Percentiles rank a stretch among this genome's conserved stretches.
Conservation (phyloP, 2,797 vertebrate species). For the Limosa lapponica region DNA sequence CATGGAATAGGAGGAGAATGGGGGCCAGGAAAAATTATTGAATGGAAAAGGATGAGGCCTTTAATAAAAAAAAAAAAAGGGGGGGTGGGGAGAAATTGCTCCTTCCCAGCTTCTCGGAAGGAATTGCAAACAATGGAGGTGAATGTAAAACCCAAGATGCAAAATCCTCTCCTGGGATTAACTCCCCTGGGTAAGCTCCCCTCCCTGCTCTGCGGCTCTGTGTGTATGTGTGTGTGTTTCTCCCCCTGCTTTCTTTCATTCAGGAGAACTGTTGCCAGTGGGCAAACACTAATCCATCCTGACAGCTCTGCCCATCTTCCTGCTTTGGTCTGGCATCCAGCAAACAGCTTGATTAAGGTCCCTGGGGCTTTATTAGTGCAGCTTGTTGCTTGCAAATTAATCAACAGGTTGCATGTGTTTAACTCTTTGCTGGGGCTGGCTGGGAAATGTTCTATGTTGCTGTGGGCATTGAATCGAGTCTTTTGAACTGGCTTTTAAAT, state of each 20-base stretch:
- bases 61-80: not conserved
- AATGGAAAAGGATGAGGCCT: not conserved
- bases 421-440: slow-evolving; percentile 32
- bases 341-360: slow-evolving; percentile 61
- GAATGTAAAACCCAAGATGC: not conserved
- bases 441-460: not conserved
- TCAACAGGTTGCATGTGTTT: slow-evolving; percentile 57
- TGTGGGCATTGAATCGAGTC: not conserved
- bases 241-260: not conserved
- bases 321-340: slow-evolving; percentile 51
- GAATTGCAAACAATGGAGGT: slow-evolving; percentile 15
- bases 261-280: slow-evolving; percentile 3
- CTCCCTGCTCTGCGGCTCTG: not conserved
- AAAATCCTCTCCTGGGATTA: not conserved
- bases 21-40: not conserved
- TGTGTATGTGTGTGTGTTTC: not conserved
- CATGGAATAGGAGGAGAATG: not conserved
- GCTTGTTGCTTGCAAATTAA: slow-evolving; percentile 63
- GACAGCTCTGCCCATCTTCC: slow-evolving; percentile 67
- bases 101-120: not conserved
- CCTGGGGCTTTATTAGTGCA: slow-evolving; percentile 31
- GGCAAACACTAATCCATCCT: slow-evolving; percentile 53
- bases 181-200: not conserved
- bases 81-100: not conserved
- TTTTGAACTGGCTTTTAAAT: not conserved